Base-by-base conservation (phyloP, 1,140 invertebrate genomes). In the Phocides pigmalion region DNA sequence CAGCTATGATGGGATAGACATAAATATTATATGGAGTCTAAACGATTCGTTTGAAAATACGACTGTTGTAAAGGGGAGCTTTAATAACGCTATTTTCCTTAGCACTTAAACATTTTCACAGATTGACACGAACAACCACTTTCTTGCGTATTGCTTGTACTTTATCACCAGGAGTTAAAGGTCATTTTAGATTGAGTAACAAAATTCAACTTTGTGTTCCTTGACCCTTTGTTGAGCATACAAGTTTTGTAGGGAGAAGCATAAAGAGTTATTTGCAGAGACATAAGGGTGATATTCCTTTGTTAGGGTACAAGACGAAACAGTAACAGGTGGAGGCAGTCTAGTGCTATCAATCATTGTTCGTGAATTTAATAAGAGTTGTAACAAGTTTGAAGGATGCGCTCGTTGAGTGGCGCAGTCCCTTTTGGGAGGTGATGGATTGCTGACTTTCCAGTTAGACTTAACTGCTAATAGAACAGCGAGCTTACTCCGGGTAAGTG, bases 301-400 rank as follows among this genome's bases (percentile, higher is more conserved):
- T 62, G 44, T 11, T 12, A n/a, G 5, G 9, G 4, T 22, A 41
- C 1, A 6, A 59, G 14, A 6, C 51, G 44, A 58, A 66, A 41
- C 9, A 44, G 68, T 75, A 56, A 56, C 74, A 77, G 68, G 68
- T 70, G 66, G 64, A 65, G 69, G 59, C 46, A 53, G 67, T 67
- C 70, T 70, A 59, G 61, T 46, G 64, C 75, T 64, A 82, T 86
- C 75, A 79, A 84, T 86, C 83, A 86, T 78, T 66, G 72, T 76
- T 75, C 68, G 63, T 68, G 66, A 70, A 78, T 84, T 80, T 84
- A 86, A 86, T 86, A 81, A 82, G 68, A 76, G 62, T 76, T 76
- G 62, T 68, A 62, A 61, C 59, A 72, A 44, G 56, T 46, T 76
- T 87, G 81, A 83, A 69, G 66, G 73, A 83, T 83, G 84, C 56